Base-by-base conservation (phyloP, 2,797 vertebrate species). In the Salmo trutta region DNA sequence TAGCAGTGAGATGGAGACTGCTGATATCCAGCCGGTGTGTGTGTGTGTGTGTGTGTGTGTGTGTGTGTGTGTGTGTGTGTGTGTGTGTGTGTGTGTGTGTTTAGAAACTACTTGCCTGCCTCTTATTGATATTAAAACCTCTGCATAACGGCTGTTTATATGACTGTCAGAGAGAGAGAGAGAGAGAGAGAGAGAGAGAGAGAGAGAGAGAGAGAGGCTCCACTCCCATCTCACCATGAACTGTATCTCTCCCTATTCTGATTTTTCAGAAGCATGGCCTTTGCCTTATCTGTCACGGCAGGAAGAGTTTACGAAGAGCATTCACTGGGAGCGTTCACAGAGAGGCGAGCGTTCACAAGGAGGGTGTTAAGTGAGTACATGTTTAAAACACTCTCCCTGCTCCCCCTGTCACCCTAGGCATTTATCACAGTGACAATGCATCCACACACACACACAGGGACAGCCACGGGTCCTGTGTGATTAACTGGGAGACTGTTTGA, bases 401-500 rank as follows among this genome's bases (percentile, higher is more conserved):
- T 89, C 91, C 84, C 81, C 82, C 79, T 80, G 67, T 51, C 0
- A 82, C 21, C 75, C 77, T 83, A 86, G 94, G 93, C 92, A 95
- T 96, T 94, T 90, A 94, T 96, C 94, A 94, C 88, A 27, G 85
- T 92, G 93, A 94, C 94, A 92, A 86, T 59, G 77, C 86, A 79
- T 90, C 87, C 65, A 89, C 87, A 87, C 80, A 47, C 41, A 47
- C 41, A 47, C 41, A 47, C 10, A 89, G 89, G 93, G 90, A 92
- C 85, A 90, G 93, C 94, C 93, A 91, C 90, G 91, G 93, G 94
- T 93, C 92, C 89, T 88, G 84, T 90, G 93, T 93, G 92, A 95
- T 94, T 94, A 94, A 95, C 94, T 95, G 91, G 92, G 91, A 88
- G 93, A 93, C 93, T 94, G 93, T 96, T 96, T 96, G 95, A 96